Evolutionary conservation across 2,113 vertebrate genomes (phyloP).

Genomic region (Plecturocebus donacophilus): DNA sequence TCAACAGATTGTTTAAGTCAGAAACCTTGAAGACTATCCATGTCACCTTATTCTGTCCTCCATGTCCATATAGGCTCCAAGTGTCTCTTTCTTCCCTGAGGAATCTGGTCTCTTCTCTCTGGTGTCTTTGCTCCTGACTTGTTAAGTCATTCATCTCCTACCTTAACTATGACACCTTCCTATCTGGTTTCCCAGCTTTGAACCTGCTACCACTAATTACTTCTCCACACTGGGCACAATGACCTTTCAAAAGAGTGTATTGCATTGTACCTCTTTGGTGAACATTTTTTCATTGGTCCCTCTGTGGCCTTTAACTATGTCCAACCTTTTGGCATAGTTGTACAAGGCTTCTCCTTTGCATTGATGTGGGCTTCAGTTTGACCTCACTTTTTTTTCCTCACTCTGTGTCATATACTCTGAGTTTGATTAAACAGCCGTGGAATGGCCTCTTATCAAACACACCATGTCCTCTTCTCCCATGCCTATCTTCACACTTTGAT

Average conservation of each 20-base stretch:
- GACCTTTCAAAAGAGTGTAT: not conserved
- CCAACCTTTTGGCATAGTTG: too few species aligned
- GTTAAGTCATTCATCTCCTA: fast-evolving
- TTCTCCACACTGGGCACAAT: not conserved
- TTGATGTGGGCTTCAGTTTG: not conserved
- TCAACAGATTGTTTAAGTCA: not conserved
- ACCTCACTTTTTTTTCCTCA: too few species aligned
- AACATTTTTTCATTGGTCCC: not conserved
- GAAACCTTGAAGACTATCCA: not conserved
- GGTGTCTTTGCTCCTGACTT: not conserved
- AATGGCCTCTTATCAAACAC: not conserved
- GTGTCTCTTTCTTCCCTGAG: not conserved
- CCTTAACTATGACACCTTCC: not conserved
- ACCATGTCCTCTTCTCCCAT: not conserved
- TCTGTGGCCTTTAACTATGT: not conserved
- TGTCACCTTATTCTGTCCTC: not conserved
- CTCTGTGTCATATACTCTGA: fast-evolving
- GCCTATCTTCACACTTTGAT: not conserved
- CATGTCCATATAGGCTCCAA: not conserved
- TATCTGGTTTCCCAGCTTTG: not conserved
- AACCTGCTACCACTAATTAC: not conserved
- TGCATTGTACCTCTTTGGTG: not conserved
- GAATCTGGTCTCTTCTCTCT: not conserved
- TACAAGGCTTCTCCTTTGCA: too few species aligned
- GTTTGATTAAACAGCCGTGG: not conserved